Evolutionary conservation across 2,113 vertebrate species (phyloP).

Genomic region (Odocoileus hemionus): DNA sequence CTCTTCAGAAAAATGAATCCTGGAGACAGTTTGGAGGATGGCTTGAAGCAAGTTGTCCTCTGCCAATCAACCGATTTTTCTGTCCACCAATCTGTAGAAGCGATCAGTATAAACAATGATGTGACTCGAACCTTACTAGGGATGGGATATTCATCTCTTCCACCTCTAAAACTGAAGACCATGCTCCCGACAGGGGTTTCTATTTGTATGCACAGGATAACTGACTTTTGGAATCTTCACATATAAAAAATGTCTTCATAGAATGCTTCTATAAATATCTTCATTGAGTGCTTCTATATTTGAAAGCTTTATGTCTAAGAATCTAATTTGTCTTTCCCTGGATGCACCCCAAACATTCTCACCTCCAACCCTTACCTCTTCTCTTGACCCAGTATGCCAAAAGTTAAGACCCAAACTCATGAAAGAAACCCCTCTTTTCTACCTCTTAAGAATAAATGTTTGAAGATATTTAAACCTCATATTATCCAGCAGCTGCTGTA

Average conservation of each 20-base stretch:
- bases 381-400: constrained; percentile 4
- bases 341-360: not conserved
- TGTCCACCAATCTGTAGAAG: not conserved
- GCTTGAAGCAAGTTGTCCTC: not conserved
- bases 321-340: not conserved
- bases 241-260: not conserved
- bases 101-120: not conserved
- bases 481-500: not conserved
- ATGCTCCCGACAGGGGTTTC: not conserved
- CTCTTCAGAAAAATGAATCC: constrained; percentile 45
- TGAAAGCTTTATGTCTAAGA: constrained; percentile 15
- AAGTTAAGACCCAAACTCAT: not conserved
- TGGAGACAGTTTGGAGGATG: not conserved
- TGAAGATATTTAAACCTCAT: not conserved
- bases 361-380: not conserved
- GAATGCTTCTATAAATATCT: constrained; percentile 11
- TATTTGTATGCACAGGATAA: not conserved
- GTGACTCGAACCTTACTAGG: not conserved
- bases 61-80: not conserved
- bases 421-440: not conserved
- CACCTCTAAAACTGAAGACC: not conserved
- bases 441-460: not conserved
- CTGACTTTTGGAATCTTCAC: constrained; percentile 13
- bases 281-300: constrained; percentile 30
- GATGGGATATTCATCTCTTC: not conserved